phyloP scores from a whole-genome alignment of 2,113 vertebrate species.

The Ploceus nigricollis region DNA sequence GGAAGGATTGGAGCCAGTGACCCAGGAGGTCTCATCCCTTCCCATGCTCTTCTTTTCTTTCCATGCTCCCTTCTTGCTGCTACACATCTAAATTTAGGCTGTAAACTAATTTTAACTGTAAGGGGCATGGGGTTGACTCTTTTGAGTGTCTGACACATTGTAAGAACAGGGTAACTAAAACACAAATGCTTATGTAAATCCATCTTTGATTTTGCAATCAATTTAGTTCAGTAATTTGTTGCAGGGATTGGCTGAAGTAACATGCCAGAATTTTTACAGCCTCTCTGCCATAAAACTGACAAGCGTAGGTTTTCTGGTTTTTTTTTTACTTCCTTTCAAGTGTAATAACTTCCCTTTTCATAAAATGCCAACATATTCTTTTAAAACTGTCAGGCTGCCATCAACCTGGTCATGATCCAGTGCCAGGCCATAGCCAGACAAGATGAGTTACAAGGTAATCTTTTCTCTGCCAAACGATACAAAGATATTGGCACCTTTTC shows the following conservation, averaged over 20 bases:
- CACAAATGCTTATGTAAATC: constrained; percentile 41
- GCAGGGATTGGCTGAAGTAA: constrained; percentile 31
- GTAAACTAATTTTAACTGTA: constrained; percentile 41
- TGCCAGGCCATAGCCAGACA: constrained; percentile 49
- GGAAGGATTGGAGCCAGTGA: constrained; percentile 42
- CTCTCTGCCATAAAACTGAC: constrained; percentile 59
- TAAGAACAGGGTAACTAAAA: neutral
- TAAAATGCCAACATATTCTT: constrained; percentile 62
- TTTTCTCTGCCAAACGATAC: constrained; percentile 38
- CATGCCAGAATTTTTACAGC: constrained; percentile 44
- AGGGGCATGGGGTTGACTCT: neutral
- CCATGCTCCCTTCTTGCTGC: neutral
- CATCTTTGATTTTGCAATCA: constrained; percentile 57
- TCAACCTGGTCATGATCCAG: constrained; percentile 52
- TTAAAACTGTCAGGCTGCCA: constrained; percentile 51
- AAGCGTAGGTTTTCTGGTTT: constrained; percentile 33
- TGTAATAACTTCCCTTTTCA: constrained; percentile 62
- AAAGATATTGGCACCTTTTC: constrained; percentile 53
- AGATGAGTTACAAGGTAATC: constrained; percentile 60
- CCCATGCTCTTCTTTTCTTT: constrained; percentile 62
- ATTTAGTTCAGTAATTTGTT: constrained; percentile 49
- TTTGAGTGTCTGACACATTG: neutral
- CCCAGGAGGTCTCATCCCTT: constrained; percentile 46
- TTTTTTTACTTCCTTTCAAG: constrained; percentile 65
- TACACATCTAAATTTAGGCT: constrained; percentile 43